These are phyloP conservation scores for Clamator glandarius DNA, from an alignment of 2,797 vertebrate species.

Conservation along the genomic window DNA sequence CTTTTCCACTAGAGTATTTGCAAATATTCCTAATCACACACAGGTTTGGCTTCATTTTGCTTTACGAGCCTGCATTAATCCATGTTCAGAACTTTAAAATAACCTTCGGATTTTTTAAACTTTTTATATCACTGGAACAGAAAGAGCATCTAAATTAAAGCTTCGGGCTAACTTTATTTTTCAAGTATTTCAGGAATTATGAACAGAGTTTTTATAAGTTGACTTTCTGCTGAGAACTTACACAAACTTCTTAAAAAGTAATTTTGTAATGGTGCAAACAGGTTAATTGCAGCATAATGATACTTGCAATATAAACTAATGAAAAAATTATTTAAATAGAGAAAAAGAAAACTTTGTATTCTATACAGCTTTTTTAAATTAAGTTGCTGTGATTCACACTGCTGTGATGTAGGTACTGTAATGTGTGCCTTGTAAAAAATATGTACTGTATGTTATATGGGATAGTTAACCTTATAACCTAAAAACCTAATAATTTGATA, in stretches of 20 bases:
- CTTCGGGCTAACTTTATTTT: constrained; percentile 51
- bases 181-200: constrained; percentile 31
- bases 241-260: constrained; percentile 35
- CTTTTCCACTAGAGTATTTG: neutral
- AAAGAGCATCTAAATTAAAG: constrained; percentile 44
- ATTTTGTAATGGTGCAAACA: constrained; percentile 58
- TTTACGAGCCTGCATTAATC: constrained; percentile 15
- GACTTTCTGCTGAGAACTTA: constrained; percentile 54
- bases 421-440: constrained; percentile 77
- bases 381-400: constrained; percentile 72
- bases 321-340: constrained; percentile 69
- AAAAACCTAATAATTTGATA: neutral
- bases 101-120: constrained; percentile 42
- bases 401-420: constrained; percentile 68
- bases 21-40: neutral
- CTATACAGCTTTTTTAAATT: constrained; percentile 77
- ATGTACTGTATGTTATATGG: constrained; percentile 50
- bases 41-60: neutral
- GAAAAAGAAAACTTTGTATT: constrained; percentile 72
- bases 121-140: constrained; percentile 54
- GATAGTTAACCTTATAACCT: constrained; percentile 1
- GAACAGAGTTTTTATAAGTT: constrained; percentile 53
- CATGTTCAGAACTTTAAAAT: neutral
- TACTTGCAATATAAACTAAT: constrained; percentile 6
- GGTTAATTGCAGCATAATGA: constrained; percentile 38